These are phyloP conservation scores for Phengaris arion DNA, from an alignment of 2,888 invertebrate genomes.

Conservation along the genomic window DNA sequence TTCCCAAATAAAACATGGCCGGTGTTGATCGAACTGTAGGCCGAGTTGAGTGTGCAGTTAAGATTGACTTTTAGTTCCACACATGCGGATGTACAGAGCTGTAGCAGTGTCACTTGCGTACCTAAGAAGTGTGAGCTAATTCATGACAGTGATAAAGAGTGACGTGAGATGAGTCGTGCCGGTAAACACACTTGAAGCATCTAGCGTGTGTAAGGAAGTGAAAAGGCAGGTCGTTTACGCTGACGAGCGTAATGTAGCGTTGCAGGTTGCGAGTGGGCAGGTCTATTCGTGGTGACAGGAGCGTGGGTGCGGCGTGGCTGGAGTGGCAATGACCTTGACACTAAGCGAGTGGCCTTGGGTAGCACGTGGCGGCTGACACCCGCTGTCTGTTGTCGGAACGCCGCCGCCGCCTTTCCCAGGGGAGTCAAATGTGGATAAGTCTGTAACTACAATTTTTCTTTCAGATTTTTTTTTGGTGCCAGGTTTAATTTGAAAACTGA, in stretches of 20 bases:
- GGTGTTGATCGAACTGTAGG: too few species aligned
- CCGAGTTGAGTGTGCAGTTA: too few species aligned
- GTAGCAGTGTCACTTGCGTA: too few species aligned
- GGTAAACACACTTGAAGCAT: slow-evolving; percentile 5
- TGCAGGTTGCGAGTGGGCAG: slow-evolving; percentile 69
- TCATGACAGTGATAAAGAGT: too few species aligned
- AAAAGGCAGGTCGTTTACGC: slow-evolving; percentile 17
- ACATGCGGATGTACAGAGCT: too few species aligned
- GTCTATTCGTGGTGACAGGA: slow-evolving; percentile 79
- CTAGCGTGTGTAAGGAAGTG: slow-evolving; percentile 7
- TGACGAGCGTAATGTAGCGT: slow-evolving; percentile 48
- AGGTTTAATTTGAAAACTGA: background rate
- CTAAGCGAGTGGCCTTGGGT: slow-evolving; percentile 80
- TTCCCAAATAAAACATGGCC: too few species aligned
- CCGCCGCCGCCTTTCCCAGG: slow-evolving; percentile 79
- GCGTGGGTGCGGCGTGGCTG: slow-evolving; percentile 79
- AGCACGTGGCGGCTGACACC: slow-evolving; percentile 80
- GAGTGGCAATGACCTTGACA: slow-evolving; percentile 80
- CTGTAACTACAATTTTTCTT: slow-evolving; percentile 43
- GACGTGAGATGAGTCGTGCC: background rate
- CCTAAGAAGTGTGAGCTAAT: too few species aligned
- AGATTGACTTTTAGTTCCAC: too few species aligned
- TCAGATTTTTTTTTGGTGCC: background rate
- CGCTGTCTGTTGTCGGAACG: slow-evolving; percentile 79
- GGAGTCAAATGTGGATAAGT: slow-evolving; percentile 75